phyloP scores from a whole-genome alignment of 2,113 vertebrate species.

The Clinocottus analis region DNA sequence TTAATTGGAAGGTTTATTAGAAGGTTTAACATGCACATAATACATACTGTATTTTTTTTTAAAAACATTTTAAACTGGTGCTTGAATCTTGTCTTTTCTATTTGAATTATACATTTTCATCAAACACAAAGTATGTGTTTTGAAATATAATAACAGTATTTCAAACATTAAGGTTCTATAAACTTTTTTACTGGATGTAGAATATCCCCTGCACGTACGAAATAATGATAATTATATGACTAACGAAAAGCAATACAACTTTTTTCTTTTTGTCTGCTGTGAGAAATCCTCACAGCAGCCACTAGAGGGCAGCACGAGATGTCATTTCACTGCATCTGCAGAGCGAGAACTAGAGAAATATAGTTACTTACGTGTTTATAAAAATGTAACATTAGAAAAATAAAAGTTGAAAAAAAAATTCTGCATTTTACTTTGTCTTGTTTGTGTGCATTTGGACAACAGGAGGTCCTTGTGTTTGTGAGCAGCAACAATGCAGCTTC shows the following conservation, averaged over 20 bases:
- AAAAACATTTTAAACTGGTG: neutral
- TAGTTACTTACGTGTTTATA: neutral
- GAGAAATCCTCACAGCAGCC: slow-evolving; percentile 15
- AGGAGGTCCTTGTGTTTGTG: neutral
- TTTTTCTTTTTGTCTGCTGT: neutral
- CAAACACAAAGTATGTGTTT: neutral
- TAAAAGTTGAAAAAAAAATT: neutral
- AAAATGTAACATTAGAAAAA: neutral
- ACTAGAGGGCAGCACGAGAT: slow-evolving; percentile 63
- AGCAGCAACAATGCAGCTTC: neutral
- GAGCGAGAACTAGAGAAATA: neutral
- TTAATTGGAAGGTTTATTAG: neutral
- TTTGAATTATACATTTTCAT: neutral
- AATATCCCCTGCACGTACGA: neutral
- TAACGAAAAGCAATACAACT: neutral
- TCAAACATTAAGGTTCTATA: neutral
- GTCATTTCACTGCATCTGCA: slow-evolving; percentile 21
- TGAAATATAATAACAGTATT: neutral
- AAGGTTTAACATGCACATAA: neutral
- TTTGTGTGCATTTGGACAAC: neutral
- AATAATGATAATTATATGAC: too few species aligned
- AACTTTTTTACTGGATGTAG: neutral
- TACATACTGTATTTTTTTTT: neutral
- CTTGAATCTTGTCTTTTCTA: neutral
- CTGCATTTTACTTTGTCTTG: neutral